Conservation (phyloP, 2,888 invertebrate genomes). For the Ecliptopera silaceata region DNA sequence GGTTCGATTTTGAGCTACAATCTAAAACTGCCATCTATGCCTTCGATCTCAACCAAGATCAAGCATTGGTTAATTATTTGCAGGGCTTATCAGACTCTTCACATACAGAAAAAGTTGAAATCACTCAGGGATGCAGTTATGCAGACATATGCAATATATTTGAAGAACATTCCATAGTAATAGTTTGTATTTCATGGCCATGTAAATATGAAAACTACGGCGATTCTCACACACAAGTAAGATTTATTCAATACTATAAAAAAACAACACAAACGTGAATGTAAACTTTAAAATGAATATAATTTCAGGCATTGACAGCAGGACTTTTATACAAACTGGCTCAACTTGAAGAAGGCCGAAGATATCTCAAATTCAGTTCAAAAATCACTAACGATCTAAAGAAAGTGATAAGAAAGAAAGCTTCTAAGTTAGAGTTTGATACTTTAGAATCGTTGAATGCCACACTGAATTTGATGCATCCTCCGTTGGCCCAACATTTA, state of each 20-base stretch:
- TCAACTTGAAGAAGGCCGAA: constrained; percentile 65
- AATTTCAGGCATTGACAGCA: constrained; percentile 60
- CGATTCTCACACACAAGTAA: constrained; percentile 58
- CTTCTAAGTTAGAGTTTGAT: constrained; percentile 48
- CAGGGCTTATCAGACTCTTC: constrained; percentile 60
- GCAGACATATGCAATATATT: constrained; percentile 73
- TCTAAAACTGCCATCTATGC: too few species aligned
- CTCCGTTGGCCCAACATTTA: constrained; percentile 46
- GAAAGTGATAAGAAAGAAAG: constrained; percentile 58
- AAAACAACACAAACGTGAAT: too few species aligned
- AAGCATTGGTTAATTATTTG: neutral
- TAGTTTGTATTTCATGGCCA: constrained; percentile 60
- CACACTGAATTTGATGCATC: constrained; percentile 55
- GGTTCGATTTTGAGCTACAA: neutral
- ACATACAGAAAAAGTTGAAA: constrained; percentile 60
- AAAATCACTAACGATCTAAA: constrained; percentile 68
- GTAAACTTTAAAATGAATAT: too few species aligned
- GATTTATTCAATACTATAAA: too few species aligned
- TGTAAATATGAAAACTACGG: constrained; percentile 54
- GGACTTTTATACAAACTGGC: constrained; percentile 58
- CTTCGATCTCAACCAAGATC: too few species aligned
- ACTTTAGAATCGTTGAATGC: constrained; percentile 54
- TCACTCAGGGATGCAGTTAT: constrained; percentile 61
- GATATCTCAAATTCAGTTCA: constrained; percentile 67
- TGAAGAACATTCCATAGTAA: constrained; percentile 61